Base-by-base conservation (phyloP, 2,797 vertebrate species). In the Notolepis coatsorum region DNA sequence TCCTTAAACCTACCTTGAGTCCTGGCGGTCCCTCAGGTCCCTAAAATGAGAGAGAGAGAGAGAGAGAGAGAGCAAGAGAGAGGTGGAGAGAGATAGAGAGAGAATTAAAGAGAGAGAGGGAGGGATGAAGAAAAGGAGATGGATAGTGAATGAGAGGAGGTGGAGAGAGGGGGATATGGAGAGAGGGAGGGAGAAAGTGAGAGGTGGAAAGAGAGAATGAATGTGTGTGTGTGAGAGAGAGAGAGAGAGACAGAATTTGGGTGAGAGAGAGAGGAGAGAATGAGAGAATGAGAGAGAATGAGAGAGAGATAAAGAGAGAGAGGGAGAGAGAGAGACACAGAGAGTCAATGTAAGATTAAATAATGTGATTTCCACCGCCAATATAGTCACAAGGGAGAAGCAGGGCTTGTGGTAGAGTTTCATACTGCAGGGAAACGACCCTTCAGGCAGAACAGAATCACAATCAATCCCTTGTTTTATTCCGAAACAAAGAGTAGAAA, bases 11-110 rank as follows among this genome's bases (percentile, higher is more conserved):
- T 95, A 98, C 98, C 95, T 96, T 96, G 81, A 71, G 91, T 93
- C 97, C 97, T 61, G 91, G 92, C 80, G 97, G 96, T 51, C 97
- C 98, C 82, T 94, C 90, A 70, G 94, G 95, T 89, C 97, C 98
- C 98, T 99, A 75, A 51, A 89, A 91, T 61, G 70, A 90, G 41
- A 46, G 9, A 85, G 79, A 84, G 37, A 18, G 35, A 85, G 89
- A 15, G 13, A n/a, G 13, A 24, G 7, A 43, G 7, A 35, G 33
- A 35, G 7, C 10, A 10, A 35, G 31, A 49, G 5, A 63, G n/a
- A 71, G 6, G 27, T 13, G n/a, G 56, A 59, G 59, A 67, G 64
- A 85, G 51, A 65, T 61, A 42, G 38, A 43, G 55, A 43, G 51
- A 67, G 24, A 51, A 27, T 39, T 31, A 51, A 28, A 54, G 20